Base-by-base conservation (phyloP, 2,113 vertebrate genomes). In the Aptenodytes forsteri region DNA sequence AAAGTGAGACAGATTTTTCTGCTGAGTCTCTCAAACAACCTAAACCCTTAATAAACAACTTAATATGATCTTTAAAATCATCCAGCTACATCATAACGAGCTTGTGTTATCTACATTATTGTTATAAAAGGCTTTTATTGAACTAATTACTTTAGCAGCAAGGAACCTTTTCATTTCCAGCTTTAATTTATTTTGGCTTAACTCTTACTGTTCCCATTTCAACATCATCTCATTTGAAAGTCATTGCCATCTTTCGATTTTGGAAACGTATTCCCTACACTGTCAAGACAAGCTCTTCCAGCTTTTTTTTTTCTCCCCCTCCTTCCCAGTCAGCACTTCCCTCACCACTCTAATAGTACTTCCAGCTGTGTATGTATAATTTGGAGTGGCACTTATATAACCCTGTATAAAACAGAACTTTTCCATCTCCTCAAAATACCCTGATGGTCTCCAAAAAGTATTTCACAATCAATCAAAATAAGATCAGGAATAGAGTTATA, bases 81-180 rank as follows among this genome's bases (percentile, higher is more conserved):
- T 64, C 46, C 44, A 93, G 25, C 58, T 83, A 52, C 34, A 76
- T 50, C 38, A 73, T 40, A 89, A 87, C 42, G 29, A 75, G 23
- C 26, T 82, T 2, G 0, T 44, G 26, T 78, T 84, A 81, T 44
- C 65, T 79, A 55, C 36, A 50, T 66, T 50, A 46, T 13, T 61
- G 10, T 47, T 85, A 75, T 13, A 71, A 16, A 91, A 67, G 44
- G 11, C 36, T 85, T 86, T 80, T 62, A 71, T 34, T 87, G 58
- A 91, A 75, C 54, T 29, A 91, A 64, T 84, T 89, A 78, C 61
- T 87, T 75, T 11, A 94, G 65, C 56, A 94, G 25, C 30, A 85
- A 52, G n/a, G 11, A 91, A 67, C 21, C 15, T 85, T 83, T 76
- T 44, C 11, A 87, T 87, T 91, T 91, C 21, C 30, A 91, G 52